These are phyloP conservation scores for Centropristis striata DNA, from an alignment of 2,113 vertebrate species.

Conservation along the genomic window DNA sequence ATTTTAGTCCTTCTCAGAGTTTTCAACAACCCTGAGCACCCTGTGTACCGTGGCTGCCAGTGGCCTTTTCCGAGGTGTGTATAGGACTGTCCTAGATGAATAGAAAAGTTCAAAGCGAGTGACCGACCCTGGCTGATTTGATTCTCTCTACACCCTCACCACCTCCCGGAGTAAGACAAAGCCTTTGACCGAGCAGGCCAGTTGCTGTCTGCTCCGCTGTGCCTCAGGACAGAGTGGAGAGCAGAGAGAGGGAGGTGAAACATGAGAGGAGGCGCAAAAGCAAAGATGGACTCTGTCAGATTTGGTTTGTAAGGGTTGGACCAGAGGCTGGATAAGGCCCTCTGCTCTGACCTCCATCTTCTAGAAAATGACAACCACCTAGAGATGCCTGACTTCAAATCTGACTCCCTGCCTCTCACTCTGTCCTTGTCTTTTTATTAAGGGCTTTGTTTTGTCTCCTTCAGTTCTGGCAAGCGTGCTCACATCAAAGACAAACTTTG, in stretches of 20 bases:
- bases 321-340: constrained; percentile 7
- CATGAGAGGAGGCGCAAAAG: constrained; percentile 30
- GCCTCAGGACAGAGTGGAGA: constrained; percentile 30
- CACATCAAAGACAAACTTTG: constrained; percentile 39
- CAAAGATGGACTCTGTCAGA: constrained; percentile 38
- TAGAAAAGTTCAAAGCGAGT: constrained; percentile 35
- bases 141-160: constrained; percentile 10
- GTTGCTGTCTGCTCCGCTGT: constrained; percentile 3
- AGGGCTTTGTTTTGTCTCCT: constrained; percentile 25
- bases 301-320: constrained; percentile 33
- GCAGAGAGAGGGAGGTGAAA: constrained; percentile 15
- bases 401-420: constrained; percentile 16
- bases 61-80: neutral
- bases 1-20: neutral
- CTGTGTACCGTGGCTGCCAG: neutral
- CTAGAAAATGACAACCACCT: constrained; percentile 22
- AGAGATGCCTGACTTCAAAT: constrained; percentile 14
- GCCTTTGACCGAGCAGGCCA: constrained; percentile 3
- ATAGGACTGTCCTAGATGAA: constrained; percentile 4
- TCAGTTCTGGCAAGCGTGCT: constrained; percentile 13
- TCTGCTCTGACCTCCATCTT: constrained; percentile 48
- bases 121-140: constrained; percentile 47
- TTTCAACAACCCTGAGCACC: neutral
- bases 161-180: constrained; percentile 47
- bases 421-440: constrained; percentile 47